Base-by-base conservation (phyloP, 2,797 vertebrate genomes). In the Gobionotothen gibberifrons region DNA sequence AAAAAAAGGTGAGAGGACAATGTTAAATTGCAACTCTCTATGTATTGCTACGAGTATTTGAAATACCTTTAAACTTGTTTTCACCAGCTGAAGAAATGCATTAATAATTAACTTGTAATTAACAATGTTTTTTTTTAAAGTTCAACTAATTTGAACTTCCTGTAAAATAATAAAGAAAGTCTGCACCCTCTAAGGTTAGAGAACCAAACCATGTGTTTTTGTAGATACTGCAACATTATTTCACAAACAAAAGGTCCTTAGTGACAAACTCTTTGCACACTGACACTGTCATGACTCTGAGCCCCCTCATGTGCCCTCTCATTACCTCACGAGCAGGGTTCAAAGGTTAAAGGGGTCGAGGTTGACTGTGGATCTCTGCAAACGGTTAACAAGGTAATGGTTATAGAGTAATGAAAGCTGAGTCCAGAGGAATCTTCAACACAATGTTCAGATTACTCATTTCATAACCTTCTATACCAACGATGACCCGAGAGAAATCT, bases 341-440 rank as follows among this genome's bases (percentile, higher is more conserved):
- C 57, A 87, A 73, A 36, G 82, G 88, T 87, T 90, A 72, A 84
- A 79, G 52, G 56, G 70, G 5, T 47, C 3, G 8, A 68, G 43
- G 54, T 51, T 13, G 54, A 77, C 61, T 6, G 60, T 65, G 5
- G 40, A 71, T 61, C 64, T 79, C 59, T 57, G 61, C 29, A 53
- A 74, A 78, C 32, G 17, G 63, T 85, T 81, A 87, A 89, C 84
- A 78, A 47, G 80, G 51, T 72, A 72, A 76, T 21, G 58, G 56
- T 85, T 68, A 79, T 1, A 69, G 21, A 75, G 69, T 46, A 43
- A 44, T 10, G 0, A 62, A 74, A 51, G 22, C n/a, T 3, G 44
- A 81, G 29, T 36, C 55, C 12, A 36, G 15, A 64, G 16, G 44
- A 60, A 66, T 79, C 67, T 57, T 67, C 4, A 67, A 79, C 62